Percentiles rank a stretch among this genome's conserved stretches.
These are phyloP conservation scores for Achatina immaculata DNA, from an alignment of 1,140 invertebrate genomes.

Conservation along the genomic window DNA sequence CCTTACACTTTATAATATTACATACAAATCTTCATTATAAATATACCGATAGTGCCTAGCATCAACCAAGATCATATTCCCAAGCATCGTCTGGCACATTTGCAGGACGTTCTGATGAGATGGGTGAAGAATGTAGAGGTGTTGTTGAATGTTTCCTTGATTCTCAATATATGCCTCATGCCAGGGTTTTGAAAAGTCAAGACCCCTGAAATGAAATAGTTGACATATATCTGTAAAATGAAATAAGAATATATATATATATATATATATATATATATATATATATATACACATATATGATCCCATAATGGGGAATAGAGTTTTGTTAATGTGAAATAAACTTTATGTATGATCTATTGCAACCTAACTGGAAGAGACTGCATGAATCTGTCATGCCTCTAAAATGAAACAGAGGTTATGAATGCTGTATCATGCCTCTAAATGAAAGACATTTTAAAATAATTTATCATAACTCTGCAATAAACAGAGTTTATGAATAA, in stretches of 20 bases:
- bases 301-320: too few relatives aligned
- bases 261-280: not conserved
- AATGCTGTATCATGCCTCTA: too few relatives aligned
- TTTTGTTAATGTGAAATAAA: too few relatives aligned
- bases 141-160: conserved; percentile 54
- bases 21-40: not conserved
- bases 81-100: conserved; percentile 66
- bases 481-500: too few relatives aligned
- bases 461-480: too few relatives aligned
- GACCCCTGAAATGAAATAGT: conserved; percentile 49
- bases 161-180: conserved; percentile 60
- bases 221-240: conserved; percentile 4
- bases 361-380: too few relatives aligned
- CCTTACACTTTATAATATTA: not conserved
- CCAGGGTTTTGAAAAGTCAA: conserved; percentile 70
- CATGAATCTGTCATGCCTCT: too few relatives aligned
- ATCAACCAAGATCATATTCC: conserved; percentile 65
- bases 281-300: too few relatives aligned
- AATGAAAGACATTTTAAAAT: too few relatives aligned
- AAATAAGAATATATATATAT: not conserved
- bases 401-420: too few relatives aligned
- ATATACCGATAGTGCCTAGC: conserved; percentile 60
- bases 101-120: conserved; percentile 63
- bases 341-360: too few relatives aligned
- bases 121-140: conserved; percentile 66